Conservation (phyloP, 2,888 invertebrate genomes). For the Meiosimyza platycephala region DNA sequence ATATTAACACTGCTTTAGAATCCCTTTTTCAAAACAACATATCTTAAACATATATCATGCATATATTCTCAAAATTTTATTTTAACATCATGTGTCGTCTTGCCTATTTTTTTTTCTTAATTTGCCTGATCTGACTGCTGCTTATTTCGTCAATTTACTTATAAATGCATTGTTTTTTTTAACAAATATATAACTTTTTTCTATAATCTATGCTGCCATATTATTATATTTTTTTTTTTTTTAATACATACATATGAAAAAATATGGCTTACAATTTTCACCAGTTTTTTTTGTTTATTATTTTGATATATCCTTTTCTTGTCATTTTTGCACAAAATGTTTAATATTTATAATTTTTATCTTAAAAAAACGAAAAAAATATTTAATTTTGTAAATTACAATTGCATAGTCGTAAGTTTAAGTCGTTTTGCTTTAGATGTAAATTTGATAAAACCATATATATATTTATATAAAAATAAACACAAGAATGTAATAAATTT, state of each 20-base stretch:
- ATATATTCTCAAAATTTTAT: conserved; percentile 30
- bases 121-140: conserved; percentile 36
- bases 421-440: neutral
- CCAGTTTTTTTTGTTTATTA: conserved; percentile 27
- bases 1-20: no score
- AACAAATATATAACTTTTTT: neutral
- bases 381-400: conserved; percentile 10
- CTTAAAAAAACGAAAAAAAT: neutral
- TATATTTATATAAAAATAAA: neutral
- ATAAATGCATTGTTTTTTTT: conserved; percentile 5
- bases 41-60: no score
- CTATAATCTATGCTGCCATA: conserved; percentile 22
- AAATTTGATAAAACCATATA: neutral
- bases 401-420: neutral
- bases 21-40: neutral
- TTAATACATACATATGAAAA: neutral
- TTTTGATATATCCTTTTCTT: conserved; percentile 23
- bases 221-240: neutral
- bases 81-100: conserved; percentile 3
- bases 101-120: conserved; percentile 6
- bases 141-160: conserved; percentile 29
- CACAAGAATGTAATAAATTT: neutral
- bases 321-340: conserved; percentile 22
- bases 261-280: conserved; percentile 4
- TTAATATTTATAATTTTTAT: neutral